Conservation (phyloP, 2,888 invertebrate species). For the Dolichomitus sp. region DNA sequence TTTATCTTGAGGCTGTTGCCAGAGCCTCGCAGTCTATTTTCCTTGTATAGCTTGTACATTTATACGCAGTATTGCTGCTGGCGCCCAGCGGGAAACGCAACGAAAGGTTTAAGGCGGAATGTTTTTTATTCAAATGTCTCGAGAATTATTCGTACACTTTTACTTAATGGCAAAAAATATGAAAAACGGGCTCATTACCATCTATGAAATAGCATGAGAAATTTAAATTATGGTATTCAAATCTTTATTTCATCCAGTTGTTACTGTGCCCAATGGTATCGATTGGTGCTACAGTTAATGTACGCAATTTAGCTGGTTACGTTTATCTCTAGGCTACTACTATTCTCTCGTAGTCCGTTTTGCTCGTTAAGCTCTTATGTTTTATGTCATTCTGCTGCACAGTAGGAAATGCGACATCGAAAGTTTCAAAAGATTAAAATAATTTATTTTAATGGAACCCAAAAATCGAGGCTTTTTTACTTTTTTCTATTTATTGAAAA, state of each 20-base stretch:
- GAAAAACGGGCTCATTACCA: background rate
- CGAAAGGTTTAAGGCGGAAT: background rate
- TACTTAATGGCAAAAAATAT: background rate
- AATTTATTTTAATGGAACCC: no score
- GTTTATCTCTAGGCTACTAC: background rate
- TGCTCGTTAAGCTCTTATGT: background rate
- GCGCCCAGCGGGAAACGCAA: background rate
- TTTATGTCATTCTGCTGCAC: background rate
- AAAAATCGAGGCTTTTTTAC: no score
- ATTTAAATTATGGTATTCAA: background rate
- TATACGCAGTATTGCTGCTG: background rate
- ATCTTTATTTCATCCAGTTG: conserved; percentile 30
- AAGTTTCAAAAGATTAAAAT: background rate
- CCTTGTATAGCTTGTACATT: background rate
- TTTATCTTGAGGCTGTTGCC: conserved; percentile 10
- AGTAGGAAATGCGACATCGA: background rate
- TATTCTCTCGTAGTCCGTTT: background rate
- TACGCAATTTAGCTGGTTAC: background rate
- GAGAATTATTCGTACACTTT: background rate
- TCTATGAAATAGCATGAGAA: background rate
- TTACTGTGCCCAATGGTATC: background rate
- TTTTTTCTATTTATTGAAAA: no score
- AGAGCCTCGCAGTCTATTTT: background rate
- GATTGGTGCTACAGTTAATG: background rate
- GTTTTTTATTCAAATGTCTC: background rate